Evolutionary conservation across 1,140 invertebrate species (phyloP).

Genomic region (Diorhabda carinulata): DNA sequence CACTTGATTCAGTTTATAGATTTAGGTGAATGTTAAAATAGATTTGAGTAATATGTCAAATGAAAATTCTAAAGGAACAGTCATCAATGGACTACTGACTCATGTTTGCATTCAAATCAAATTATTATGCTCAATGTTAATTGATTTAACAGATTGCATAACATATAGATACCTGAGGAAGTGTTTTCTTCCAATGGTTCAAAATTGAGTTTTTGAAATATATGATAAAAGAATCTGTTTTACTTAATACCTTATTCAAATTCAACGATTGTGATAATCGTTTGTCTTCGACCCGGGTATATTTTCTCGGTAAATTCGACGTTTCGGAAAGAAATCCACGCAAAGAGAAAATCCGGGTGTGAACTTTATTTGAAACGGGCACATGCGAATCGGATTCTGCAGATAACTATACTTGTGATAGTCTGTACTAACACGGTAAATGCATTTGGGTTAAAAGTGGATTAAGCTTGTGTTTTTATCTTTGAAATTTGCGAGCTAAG

Average conservation of each 20-base stretch:
- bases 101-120: too few relatives aligned
- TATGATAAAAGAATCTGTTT: not conserved
- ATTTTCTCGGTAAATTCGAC: not conserved
- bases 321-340: not conserved
- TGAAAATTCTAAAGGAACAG: too few relatives aligned
- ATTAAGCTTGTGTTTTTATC: conserved; percentile 8
- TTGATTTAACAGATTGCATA: too few relatives aligned
- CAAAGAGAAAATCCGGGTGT: not conserved
- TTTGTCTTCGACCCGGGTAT: not conserved
- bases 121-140: too few relatives aligned
- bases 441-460: conserved; percentile 12
- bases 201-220: too few relatives aligned
- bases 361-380: not conserved
- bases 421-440: conserved; percentile 5
- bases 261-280: not conserved
- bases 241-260: not conserved
- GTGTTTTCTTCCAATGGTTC: too few relatives aligned
- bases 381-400: not conserved
- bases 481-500: not conserved
- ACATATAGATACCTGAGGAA: too few relatives aligned
- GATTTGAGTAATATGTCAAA: too few relatives aligned
- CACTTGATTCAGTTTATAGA: too few relatives aligned
- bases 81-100: too few relatives aligned
- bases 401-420: too few relatives aligned
- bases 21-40: too few relatives aligned